Base-by-base conservation (phyloP, 1,140 invertebrate genomes). In the Drosophila busckii region DNA sequence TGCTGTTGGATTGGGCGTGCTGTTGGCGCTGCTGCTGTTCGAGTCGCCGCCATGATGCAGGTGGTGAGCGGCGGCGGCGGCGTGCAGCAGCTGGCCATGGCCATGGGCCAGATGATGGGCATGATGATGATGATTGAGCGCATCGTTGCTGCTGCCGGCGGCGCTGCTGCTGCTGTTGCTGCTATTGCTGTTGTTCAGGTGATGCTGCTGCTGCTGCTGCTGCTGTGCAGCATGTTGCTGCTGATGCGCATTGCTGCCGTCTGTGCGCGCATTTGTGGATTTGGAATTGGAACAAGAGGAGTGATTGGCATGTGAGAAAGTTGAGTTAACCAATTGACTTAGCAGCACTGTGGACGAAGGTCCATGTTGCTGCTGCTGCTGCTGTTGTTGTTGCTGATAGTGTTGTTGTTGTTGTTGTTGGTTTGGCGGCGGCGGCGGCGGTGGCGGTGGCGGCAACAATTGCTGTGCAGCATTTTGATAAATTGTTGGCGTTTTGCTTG, bases 351-450 rank as follows among this genome's bases (percentile, higher is more conserved):
- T 87, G 66, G 85, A 85, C 59, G 85, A 87, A 10, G 85, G 85
- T 76, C 76, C 73, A 73, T 70, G 85, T 40, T 80, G 82, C 23
- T 62, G 76, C 7, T 70, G 69, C 2, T 64, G 68, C 5, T 50
- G 53, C 2, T 68, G 49, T 34, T 69, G 71, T 12, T 70, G 50
- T 88, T 91, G 89, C 89, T 91, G 88, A 85, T 90, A 88, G 88
- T 91, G 73, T 88, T 90, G 68, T 83, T 86, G 48, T 73, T 90
- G 85, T 89, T 90, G 86, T 88, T 89, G 76, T 89, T 90, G 86
- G 6, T 25, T 20, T 38, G 34, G 38, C 13, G 28, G 61, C 2
- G 52, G 59, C 2, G 54, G 60, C 1, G 66, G 68, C 4, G 69
- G 66, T 1, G 69, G 63, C 2, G 68, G 69, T 12, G 52, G 56